Base-by-base conservation (phyloP, 1,140 invertebrate genomes). In the Eriocheir sinensis region DNA sequence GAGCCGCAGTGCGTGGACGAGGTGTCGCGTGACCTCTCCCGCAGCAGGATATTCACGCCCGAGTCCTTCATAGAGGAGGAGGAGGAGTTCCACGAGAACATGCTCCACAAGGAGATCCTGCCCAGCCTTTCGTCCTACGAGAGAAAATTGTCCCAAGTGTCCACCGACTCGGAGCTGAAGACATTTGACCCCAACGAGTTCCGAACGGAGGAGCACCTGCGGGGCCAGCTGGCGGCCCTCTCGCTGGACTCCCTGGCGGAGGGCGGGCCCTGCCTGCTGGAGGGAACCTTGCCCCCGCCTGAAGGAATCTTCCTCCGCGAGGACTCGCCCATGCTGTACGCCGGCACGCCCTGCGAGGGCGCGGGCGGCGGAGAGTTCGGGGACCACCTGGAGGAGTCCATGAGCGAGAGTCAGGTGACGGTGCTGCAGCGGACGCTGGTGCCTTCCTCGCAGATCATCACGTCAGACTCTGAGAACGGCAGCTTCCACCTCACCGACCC, bases 21-120 rank as follows among this genome's bases (percentile, higher is more conserved):
- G 85, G 94, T 95, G 85, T 91, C 95, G 9, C 41, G 92, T 60
- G 95, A 96, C 81, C 92, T 96, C 30, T 95, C 95, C 27, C 93
- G 95, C n/a, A 96, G 95, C 83, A 93, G 93, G 79, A 96, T 96
- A 89, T 96, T 96, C 85, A 96, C 95, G 32, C 95, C 94, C 34
- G 95, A 95, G 8, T 95, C 95, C 0, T 94, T 96, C 81, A 96
- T 96, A 40, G 94, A 94, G 40, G 97, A 97, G 89, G 97, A 95
- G 30, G 95, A 96, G 83, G 96, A 96, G 34, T 96, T 96, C 12
- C 96, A 96, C 95, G 96, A 97, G 92, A 96, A 97, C 95, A 96
- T 98, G 96, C 98, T 98, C 96, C 98, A 98, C 96, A 98, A 98
- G 97, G 98, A 98, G 96, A 97, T 98, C 94, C 97, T 98, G 2